Evolutionary conservation across 1,140 invertebrate species (phyloP), one percentile per base, ranked within the genome.

Genomic region (Mactra quadrangularis): DNA sequence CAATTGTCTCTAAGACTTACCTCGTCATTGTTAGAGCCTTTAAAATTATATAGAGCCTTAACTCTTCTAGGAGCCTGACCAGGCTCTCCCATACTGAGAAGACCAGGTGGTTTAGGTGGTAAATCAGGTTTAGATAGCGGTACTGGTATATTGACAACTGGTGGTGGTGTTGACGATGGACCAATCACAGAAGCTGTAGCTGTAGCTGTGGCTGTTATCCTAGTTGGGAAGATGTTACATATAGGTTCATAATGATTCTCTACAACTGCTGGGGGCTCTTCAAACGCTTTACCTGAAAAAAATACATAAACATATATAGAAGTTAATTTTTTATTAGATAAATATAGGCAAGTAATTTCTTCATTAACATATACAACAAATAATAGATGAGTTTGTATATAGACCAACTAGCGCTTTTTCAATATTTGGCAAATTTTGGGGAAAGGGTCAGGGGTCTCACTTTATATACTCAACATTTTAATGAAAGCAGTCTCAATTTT

Each of bases 21-120:
- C 95, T 99, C 98, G 94, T 99, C 98, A 94, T 99, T 99, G 91
- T 99, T 99, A 92, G 96, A 96, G 62, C 97, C 97, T 94, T 97
- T 97, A 92, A 99, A 99, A 82, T 97, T 96, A 93, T 97, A 98
- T 60, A 98, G 94, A 79, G 98, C 97, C 92, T 97, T 96, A 13
- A 98, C 97, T 57, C 90, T 86, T 62, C 87, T 88, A 4, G 91
- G 89, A 47, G 86, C 70, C 82, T 83, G 83, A 52, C 83, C 78
- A 41, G 81, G 75, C 33, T 89, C 89, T 27, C 85, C 87, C 89
- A 90, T 89, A 74, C 86, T 88, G 4, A 64, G 64, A 11, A 86
- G 74, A 53, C 83, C 75, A 25, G 81, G 72, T 50, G 83, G 86
- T 76, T 85, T 86, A 78, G 84, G 83, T 45, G 84, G 85, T 27